Conservation (phyloP, 2,113 vertebrate species). For the Anhinga rufa region DNA sequence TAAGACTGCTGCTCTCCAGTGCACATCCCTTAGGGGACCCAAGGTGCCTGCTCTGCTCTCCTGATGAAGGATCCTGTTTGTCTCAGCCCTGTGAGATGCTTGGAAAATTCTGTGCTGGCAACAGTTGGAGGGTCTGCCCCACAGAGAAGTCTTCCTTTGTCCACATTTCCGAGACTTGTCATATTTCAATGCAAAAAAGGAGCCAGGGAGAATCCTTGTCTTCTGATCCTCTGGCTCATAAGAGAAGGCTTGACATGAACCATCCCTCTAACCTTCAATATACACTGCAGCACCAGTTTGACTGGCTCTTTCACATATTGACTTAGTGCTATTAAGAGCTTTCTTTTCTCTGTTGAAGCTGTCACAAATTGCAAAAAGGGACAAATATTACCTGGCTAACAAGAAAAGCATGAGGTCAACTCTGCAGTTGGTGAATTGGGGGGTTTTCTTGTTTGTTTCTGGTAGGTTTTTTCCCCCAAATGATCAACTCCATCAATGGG, state of each 20-base stretch:
- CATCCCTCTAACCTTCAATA: not conserved
- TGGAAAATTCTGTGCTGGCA: not conserved
- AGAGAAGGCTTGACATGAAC: not conserved
- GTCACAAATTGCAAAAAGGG: not conserved
- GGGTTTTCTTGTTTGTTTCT: not conserved
- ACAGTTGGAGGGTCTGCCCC: not conserved
- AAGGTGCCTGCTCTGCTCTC: not conserved
- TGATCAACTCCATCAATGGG: not conserved
- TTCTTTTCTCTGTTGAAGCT: not conserved
- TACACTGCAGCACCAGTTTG: not conserved
- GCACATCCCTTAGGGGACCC: not conserved
- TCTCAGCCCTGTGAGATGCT: not conserved
- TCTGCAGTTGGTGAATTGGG: not conserved
- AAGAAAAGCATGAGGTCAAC: not conserved
- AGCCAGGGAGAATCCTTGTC: not conserved
- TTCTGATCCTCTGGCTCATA: not conserved
- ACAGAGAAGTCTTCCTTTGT: not conserved
- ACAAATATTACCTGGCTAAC: not conserved
- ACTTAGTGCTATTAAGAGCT: not conserved
- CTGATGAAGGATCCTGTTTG: not conserved
- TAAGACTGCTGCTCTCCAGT: not conserved
- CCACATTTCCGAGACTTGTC: not conserved
- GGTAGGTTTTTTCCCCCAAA: fast-evolving
- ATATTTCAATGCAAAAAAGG: not conserved
- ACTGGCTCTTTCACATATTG: not conserved